A percentile compares a stretch with the other conserved stretches of the same genome.
These are phyloP conservation scores for Cenopis cana DNA, from an alignment of 2,888 invertebrate species.

Conservation along the genomic window DNA sequence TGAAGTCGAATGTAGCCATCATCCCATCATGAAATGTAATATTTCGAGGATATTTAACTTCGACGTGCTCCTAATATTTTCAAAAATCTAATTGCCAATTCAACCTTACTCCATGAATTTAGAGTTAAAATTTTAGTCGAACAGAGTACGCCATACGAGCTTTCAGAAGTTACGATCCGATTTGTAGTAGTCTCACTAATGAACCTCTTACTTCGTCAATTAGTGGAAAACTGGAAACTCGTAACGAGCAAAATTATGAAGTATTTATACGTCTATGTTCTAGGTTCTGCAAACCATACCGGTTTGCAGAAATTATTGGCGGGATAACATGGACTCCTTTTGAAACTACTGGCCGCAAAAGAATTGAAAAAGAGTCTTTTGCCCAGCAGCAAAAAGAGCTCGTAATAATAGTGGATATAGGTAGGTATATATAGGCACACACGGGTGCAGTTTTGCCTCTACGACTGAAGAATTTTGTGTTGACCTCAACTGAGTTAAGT, in stretches of 20 bases:
- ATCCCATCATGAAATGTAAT: slow-evolving; percentile 33
- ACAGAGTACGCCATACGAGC: slow-evolving; percentile 8
- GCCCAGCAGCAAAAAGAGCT: too few species aligned
- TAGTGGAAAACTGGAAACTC: slow-evolving; percentile 45
- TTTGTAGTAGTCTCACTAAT: slow-evolving; percentile 47
- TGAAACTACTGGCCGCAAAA: too few species aligned
- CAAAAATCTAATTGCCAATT: background rate
- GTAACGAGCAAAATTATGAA: slow-evolving; percentile 27
- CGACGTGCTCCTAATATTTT: too few species aligned
- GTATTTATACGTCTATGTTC: background rate
- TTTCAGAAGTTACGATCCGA: slow-evolving; percentile 5
- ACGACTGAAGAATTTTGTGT: background rate
- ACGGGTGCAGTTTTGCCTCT: background rate
- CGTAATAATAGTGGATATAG: too few species aligned
- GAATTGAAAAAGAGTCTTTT: too few species aligned
- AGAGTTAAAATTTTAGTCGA: background rate
- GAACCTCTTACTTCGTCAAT: slow-evolving; percentile 51
- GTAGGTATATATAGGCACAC: too few species aligned
- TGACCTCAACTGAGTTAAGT: background rate
- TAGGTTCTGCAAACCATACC: too few species aligned
- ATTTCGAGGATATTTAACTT: slow-evolving; percentile 3
- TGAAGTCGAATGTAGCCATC: slow-evolving; percentile 18
- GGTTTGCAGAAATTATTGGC: background rate
- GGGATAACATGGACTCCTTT: background rate
- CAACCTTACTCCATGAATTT: background rate